Evolutionary conservation across 2,797 vertebrate species (phyloP).

Genomic region (Gastrophryne carolinensis): DNA sequence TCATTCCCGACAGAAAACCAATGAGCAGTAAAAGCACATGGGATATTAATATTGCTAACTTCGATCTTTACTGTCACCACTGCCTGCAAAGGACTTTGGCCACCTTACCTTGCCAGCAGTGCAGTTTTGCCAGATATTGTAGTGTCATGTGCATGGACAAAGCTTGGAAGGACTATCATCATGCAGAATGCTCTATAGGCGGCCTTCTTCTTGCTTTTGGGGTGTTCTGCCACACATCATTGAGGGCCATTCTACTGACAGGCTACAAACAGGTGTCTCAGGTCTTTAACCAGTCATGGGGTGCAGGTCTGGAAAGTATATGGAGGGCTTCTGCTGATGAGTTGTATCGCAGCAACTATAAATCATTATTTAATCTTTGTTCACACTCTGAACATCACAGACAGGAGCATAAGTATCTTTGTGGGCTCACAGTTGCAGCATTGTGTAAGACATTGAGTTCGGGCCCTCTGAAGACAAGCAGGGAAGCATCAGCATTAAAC

Average conservation of each 20-base stretch:
- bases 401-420: slow-evolving; percentile 78
- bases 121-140: slow-evolving; percentile 87
- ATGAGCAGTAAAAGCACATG: slow-evolving; percentile 25
- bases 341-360: slow-evolving; percentile 73
- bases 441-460: slow-evolving; percentile 72
- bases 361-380: slow-evolving; percentile 78
- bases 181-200: slow-evolving; percentile 80
- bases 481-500: slow-evolving; percentile 30
- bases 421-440: slow-evolving; percentile 72
- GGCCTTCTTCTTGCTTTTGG: slow-evolving; percentile 75
- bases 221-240: slow-evolving; percentile 81
- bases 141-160: slow-evolving; percentile 70
- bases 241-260: slow-evolving; percentile 80
- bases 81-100: slow-evolving; percentile 75
- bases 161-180: slow-evolving; percentile 85
- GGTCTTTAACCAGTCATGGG: slow-evolving; percentile 30
- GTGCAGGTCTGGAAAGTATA: slow-evolving; percentile 11
- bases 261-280: slow-evolving; percentile 67
- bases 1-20: slow-evolving; percentile 67
- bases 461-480: slow-evolving; percentile 51
- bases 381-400: slow-evolving; percentile 76
- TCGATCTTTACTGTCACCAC: slow-evolving; percentile 80
- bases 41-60: slow-evolving; percentile 54
- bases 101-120: slow-evolving; percentile 76
- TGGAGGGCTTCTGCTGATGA: slow-evolving; percentile 57